Conservation (phyloP, 2,113 vertebrate genomes). For the Siphamia tubifer region DNA sequence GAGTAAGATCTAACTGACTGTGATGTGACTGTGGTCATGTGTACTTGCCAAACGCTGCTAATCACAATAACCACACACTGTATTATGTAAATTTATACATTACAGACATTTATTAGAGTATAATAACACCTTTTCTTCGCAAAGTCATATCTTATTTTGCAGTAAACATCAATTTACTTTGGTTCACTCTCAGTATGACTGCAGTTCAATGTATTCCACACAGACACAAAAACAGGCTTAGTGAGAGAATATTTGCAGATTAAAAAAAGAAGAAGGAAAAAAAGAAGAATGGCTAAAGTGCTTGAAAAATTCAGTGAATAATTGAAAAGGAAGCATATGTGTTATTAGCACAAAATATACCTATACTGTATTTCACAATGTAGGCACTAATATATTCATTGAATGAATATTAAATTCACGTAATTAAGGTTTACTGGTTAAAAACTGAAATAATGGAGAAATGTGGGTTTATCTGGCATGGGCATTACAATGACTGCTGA, state of each 20-base stretch:
- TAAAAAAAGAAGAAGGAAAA: too few relatives aligned
- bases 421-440: background rate
- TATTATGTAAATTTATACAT: background rate
- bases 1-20: constrained; percentile 27
- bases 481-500: background rate
- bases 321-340: too few relatives aligned
- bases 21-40: constrained; percentile 8
- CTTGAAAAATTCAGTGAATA: too few relatives aligned
- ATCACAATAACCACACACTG: constrained; percentile 16
- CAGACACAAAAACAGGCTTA: too few relatives aligned
- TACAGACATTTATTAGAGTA: background rate
- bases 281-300: too few relatives aligned
- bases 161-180: too few relatives aligned
- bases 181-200: too few relatives aligned
- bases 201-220: too few relatives aligned
- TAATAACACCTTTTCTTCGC: background rate
- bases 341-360: too few relatives aligned
- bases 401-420: constrained; percentile 18
- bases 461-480: background rate
- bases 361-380: too few relatives aligned
- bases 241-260: too few relatives aligned
- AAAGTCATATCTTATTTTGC: too few relatives aligned
- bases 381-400: constrained; percentile 14
- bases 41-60: constrained; percentile 14
- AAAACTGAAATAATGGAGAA: constrained; percentile 9